Percentiles rank a stretch among this genome's conserved stretches.
These are phyloP conservation scores for Camptogramma bilineatum DNA, from an alignment of 2,888 invertebrate species.

Conservation along the genomic window DNA sequence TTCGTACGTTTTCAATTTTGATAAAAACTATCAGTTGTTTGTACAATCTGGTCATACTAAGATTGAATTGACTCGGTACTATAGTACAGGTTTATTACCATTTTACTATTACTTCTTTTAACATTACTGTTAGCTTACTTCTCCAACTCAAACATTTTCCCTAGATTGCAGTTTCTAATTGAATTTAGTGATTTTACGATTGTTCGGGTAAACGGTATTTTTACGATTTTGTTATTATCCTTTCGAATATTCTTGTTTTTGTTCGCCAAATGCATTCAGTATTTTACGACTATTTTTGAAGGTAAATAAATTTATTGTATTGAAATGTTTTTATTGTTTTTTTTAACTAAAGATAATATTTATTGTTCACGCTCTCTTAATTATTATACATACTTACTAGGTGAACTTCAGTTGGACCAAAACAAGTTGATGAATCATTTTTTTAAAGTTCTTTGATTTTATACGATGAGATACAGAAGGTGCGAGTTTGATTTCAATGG, in stretches of 20 bases:
- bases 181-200: conserved; percentile 3
- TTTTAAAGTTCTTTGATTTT: too few relatives aligned
- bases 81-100: background rate
- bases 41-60: background rate
- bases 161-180: background rate
- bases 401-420: too few relatives aligned
- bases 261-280: background rate
- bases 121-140: background rate
- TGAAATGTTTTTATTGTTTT: background rate
- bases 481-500: too few relatives aligned
- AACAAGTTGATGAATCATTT: too few relatives aligned
- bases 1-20: too few relatives aligned
- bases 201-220: background rate
- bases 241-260: background rate
- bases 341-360: too few relatives aligned
- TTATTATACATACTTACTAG: too few relatives aligned
- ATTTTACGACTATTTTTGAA: background rate
- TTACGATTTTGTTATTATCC: background rate
- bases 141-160: background rate
- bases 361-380: too few relatives aligned
- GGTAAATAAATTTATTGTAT: too few relatives aligned
- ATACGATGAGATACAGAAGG: too few relatives aligned
- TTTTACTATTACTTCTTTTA: background rate
- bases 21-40: too few relatives aligned
- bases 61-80: background rate